These are phyloP conservation scores for Trachelus iudaicus DNA, from an alignment of 2,888 invertebrate genomes.

Conservation along the genomic window DNA sequence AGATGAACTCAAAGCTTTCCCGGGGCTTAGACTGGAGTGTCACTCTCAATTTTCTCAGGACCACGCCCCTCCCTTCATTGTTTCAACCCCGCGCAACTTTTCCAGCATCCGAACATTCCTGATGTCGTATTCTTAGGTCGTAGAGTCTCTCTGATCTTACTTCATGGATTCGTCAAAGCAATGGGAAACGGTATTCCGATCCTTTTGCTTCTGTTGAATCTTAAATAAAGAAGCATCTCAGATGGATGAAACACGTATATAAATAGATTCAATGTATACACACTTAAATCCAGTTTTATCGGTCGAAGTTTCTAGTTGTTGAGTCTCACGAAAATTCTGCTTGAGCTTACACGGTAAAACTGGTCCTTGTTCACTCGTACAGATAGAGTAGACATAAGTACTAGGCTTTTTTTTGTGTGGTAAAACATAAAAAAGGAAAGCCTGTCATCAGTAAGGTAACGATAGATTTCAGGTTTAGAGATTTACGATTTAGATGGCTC, in stretches of 20 bases:
- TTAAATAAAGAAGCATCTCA: neutral
- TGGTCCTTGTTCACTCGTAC: neutral
- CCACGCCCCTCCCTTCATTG: neutral
- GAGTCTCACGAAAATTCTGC: neutral
- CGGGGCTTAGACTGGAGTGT: slow-evolving; percentile 23
- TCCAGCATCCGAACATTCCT: neutral
- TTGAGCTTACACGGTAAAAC: neutral
- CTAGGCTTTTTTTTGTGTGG: too few relatives aligned
- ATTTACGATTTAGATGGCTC: neutral
- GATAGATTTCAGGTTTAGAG: neutral
- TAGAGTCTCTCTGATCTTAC: neutral
- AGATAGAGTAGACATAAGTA: too few relatives aligned
- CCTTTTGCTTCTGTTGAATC: neutral
- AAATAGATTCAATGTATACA: neutral
- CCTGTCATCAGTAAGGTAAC: neutral
- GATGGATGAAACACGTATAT: neutral
- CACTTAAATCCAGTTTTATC: neutral
- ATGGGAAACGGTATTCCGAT: neutral
- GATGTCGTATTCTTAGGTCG: neutral
- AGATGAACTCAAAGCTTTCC: slow-evolving; percentile 16
- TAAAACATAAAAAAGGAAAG: neutral
- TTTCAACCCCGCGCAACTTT: neutral
- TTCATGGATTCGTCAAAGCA: neutral
- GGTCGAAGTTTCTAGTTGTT: neutral
- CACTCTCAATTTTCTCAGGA: slow-evolving; percentile 29